phyloP scores from a whole-genome alignment of 2,797 vertebrate species.

The Paguma larvata region DNA sequence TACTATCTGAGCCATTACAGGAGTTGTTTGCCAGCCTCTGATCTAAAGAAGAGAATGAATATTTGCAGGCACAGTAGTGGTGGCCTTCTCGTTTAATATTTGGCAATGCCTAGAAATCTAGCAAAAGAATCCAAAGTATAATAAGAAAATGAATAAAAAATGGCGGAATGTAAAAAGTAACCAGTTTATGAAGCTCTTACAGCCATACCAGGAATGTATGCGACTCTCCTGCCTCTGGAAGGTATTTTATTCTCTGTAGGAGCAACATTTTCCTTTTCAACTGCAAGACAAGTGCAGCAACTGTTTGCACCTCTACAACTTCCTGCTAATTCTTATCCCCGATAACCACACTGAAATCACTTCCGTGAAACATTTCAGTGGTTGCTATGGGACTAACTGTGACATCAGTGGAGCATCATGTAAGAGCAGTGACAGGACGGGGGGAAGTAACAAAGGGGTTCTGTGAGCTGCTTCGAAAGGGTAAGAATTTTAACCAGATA shows the following conservation, averaged over 20 bases:
- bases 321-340: slow-evolving; percentile 7
- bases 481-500: neutral
- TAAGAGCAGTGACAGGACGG: neutral
- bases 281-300: slow-evolving; percentile 9
- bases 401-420: slow-evolving; percentile 70
- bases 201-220: slow-evolving; percentile 52
- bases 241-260: slow-evolving; percentile 72
- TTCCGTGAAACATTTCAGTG: slow-evolving; percentile 28
- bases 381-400: slow-evolving; percentile 77
- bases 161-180: neutral
- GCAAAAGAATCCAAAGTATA: slow-evolving; percentile 14
- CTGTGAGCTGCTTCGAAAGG: neutral
- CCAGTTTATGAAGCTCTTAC: neutral
- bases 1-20: neutral
- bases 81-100: neutral
- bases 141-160: neutral
- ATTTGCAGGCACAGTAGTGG: neutral
- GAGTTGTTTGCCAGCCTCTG: neutral
- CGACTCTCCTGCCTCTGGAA: slow-evolving; percentile 55
- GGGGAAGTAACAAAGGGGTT: slow-evolving; percentile 21
- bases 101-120: neutral
- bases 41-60: neutral
- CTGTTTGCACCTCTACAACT: slow-evolving; percentile 31
- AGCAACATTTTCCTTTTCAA: slow-evolving; percentile 72
- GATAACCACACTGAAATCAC: slow-evolving; percentile 53